phyloP scores from a whole-genome alignment of 2,888 invertebrate genomes.

The Aleiodes testaceus region DNA sequence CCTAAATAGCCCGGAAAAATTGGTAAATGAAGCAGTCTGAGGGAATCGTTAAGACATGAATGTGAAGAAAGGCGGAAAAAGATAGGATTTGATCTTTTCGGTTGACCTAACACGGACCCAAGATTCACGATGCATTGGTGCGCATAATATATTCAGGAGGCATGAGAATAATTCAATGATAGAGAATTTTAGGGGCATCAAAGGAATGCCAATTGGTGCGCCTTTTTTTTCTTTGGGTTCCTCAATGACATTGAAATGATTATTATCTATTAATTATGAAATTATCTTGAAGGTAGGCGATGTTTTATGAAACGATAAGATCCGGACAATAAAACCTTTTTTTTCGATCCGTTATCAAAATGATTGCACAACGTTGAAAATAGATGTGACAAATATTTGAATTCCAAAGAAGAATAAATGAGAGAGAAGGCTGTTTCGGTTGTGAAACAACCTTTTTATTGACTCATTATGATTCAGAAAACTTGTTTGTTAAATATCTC shows the following conservation, averaged over 20 bases:
- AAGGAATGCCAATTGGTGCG: neutral
- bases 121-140: conserved; percentile 19
- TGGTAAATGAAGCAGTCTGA: conserved; percentile 13
- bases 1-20: conserved; percentile 23
- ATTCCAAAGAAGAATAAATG: too few species aligned
- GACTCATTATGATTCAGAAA: too few species aligned
- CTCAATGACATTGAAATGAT: neutral
- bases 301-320: too few species aligned
- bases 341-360: too few species aligned
- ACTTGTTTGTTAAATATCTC: too few species aligned
- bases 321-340: too few species aligned
- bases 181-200: neutral
- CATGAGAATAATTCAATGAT: conserved; percentile 17
- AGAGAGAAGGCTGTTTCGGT: too few species aligned
- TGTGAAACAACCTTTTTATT: too few species aligned
- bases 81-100: conserved; percentile 8
- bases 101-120: conserved; percentile 8
- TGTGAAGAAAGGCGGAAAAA: conserved; percentile 11
- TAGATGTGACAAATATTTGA: too few species aligned
- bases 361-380: too few species aligned
- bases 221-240: neutral
- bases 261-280: neutral
- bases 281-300: too few species aligned
- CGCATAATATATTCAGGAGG: conserved; percentile 13
- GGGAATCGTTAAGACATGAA: neutral